These are phyloP conservation scores for Cavia porcellus DNA, from an alignment of 2,113 vertebrate genomes.

Conservation along the genomic window DNA sequence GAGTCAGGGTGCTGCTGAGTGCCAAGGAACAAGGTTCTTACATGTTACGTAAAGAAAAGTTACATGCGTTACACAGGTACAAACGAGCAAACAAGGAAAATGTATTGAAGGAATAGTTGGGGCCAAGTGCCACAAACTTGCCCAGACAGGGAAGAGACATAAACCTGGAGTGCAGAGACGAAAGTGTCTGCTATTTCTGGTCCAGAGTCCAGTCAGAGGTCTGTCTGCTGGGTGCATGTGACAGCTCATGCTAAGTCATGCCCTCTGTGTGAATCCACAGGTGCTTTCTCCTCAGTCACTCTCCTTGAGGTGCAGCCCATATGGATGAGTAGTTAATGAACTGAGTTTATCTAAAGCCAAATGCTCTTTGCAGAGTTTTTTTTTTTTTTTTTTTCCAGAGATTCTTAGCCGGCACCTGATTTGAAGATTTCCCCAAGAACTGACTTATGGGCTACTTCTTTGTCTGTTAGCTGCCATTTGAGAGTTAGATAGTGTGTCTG, in stretches of 20 bases:
- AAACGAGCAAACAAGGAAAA: neutral
- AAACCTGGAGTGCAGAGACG: neutral
- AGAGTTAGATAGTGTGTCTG: neutral
- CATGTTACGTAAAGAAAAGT: neutral
- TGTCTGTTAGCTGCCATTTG: neutral
- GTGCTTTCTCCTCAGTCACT: neutral
- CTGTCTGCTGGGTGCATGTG: neutral
- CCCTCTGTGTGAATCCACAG: neutral
- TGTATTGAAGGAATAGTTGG: neutral
- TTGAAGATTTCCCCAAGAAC: neutral
- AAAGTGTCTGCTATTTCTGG: neutral
- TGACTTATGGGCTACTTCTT: neutral
- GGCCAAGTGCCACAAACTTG: neutral
- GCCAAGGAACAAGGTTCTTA: neutral
- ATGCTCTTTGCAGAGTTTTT: neutral
- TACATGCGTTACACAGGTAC: neutral
- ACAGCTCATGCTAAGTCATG: neutral
- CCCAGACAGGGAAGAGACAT: too few relatives aligned
- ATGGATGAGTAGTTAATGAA: neutral
- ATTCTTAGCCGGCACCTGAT: neutral
- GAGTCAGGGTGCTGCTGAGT: neutral
- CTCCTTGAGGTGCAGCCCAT: neutral
- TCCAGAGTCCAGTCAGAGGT: neutral
- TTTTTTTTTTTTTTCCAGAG: neutral
- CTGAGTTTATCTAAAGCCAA: neutral